A percentile compares a stretch with the other conserved stretches of the same genome.
phyloP scores from a whole-genome alignment of 2,888 invertebrate species.

The Pheosia gnoma region DNA sequence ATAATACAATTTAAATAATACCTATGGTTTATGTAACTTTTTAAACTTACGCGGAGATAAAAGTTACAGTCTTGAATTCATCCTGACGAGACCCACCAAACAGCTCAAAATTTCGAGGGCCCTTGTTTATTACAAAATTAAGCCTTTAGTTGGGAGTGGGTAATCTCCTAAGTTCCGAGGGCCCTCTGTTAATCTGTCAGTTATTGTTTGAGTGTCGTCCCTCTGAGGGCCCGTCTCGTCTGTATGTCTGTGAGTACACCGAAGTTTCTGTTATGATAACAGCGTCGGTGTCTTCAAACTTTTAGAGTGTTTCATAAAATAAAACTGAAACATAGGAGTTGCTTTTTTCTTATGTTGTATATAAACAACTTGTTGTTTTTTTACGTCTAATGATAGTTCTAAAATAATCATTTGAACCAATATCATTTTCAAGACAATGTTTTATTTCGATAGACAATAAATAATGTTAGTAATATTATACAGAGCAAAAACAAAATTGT shows the following conservation, averaged over 20 bases:
- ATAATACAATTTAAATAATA: too few species aligned
- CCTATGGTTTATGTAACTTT: too few species aligned
- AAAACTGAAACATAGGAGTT: not conserved
- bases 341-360: not conserved
- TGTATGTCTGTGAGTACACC: conserved; percentile 10
- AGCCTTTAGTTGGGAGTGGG: conserved; percentile 26
- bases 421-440: too few species aligned
- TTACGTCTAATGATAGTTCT: too few species aligned
- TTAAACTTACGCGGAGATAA: too few species aligned
- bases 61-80: too few species aligned
- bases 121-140: conserved; percentile 38
- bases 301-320: not conserved
- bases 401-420: too few species aligned
- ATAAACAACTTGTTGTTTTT: too few species aligned
- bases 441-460: too few species aligned
- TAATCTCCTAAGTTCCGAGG: conserved; percentile 32
- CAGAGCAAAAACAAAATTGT: too few species aligned
- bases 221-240: conserved; percentile 5
- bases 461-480: too few species aligned
- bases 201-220: conserved; percentile 28
- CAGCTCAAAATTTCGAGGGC: conserved; percentile 23
- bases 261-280: conserved; percentile 3
- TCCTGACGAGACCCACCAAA: conserved; percentile 10
- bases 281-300: not conserved
- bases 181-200: conserved; percentile 39